Evolutionary conservation across 2,113 vertebrate species (phyloP).

Genomic region (Vulpes ferrilata): DNA sequence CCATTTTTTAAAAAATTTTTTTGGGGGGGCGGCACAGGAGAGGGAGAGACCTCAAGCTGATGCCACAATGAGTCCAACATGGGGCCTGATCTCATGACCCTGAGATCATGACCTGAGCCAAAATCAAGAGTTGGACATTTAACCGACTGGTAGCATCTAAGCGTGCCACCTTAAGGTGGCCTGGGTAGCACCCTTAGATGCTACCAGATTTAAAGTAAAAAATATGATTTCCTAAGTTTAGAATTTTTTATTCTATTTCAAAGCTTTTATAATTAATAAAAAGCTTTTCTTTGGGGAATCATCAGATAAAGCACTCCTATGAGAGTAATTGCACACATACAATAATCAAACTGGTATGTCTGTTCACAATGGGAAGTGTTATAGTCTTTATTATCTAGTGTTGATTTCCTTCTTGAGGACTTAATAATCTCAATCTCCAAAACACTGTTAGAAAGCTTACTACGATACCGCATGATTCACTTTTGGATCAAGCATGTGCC

Average conservation of each 20-base stretch:
- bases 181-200: background rate
- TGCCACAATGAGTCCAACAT: background rate
- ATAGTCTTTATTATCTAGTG: background rate
- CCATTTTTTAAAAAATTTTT: background rate
- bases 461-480: background rate
- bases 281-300: conserved; percentile 9
- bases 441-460: background rate
- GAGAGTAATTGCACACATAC: background rate
- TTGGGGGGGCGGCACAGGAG: background rate
- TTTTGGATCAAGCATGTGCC: background rate
- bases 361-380: background rate
- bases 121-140: background rate
- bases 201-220: background rate
- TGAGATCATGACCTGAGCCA: background rate
- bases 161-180: too few relatives aligned
- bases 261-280: background rate
- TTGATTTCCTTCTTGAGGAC: conserved; percentile 6
- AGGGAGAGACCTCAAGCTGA: background rate
- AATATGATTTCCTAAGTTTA: background rate
- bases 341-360: background rate
- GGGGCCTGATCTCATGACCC: background rate
- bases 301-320: background rate
- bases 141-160: background rate
- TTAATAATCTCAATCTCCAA: background rate
- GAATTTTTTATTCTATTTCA: conserved; percentile 29